These are phyloP conservation scores for Podarcis lilfordi DNA, from an alignment of 2,797 vertebrate species.

Conservation along the genomic window DNA sequence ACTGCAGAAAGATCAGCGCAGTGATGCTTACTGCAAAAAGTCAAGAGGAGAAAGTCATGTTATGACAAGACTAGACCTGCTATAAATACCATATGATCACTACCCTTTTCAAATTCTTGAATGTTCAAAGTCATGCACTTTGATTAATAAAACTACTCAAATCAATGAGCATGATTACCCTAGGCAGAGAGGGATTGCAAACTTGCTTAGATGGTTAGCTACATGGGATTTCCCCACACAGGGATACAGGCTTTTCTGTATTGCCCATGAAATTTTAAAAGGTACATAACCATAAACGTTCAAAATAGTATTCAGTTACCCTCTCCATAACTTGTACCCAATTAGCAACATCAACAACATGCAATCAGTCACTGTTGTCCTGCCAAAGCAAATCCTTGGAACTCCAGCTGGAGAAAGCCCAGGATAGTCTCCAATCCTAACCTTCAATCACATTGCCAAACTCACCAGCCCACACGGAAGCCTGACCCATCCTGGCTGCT, in stretches of 20 bases:
- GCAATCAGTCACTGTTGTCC: not conserved
- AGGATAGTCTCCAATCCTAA: not conserved
- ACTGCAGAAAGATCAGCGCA: conserved; percentile 16
- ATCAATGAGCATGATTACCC: not conserved
- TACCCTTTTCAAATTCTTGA: not conserved
- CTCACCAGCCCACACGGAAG: conserved; percentile 13
- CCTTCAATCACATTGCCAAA: not conserved
- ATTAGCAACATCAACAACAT: not conserved
- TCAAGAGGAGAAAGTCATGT: not conserved
- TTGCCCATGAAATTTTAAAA: not conserved
- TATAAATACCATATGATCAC: not conserved
- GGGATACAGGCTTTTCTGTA: not conserved
- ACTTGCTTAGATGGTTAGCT: not conserved
- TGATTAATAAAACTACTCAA: not conserved
- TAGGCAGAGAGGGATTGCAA: not conserved
- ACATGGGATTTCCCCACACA: not conserved
- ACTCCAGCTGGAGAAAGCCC: not conserved
- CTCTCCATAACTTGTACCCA: not conserved
- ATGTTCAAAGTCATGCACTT: not conserved
- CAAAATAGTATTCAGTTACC: not conserved
- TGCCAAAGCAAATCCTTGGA: not conserved
- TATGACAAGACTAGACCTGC: not conserved
- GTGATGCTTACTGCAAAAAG: not conserved
- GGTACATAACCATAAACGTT: not conserved
- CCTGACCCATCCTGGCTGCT: not conserved